phyloP scores from a whole-genome alignment of 2,888 invertebrate species.

The Chaetogeoica ovagalla region DNA sequence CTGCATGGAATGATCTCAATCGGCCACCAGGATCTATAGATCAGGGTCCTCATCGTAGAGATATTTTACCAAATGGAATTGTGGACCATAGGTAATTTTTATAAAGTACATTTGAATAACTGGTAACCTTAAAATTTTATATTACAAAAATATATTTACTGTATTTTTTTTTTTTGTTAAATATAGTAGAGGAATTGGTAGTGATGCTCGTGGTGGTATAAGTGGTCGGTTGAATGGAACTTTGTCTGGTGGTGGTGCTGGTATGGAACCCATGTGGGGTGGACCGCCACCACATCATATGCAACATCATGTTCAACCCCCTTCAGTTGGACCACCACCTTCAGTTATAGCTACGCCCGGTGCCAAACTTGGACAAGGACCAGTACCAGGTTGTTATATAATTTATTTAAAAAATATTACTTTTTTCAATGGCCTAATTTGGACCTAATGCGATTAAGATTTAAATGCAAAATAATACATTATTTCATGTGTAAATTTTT shows the following conservation, averaged over 20 bases:
- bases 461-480: background rate
- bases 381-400: constrained; percentile 50
- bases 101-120: background rate
- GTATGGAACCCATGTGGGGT: constrained; percentile 75
- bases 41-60: constrained; percentile 50
- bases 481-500: background rate
- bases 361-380: constrained; percentile 54
- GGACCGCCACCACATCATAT: constrained; percentile 64
- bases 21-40: constrained; percentile 50
- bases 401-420: constrained; percentile 1
- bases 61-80: constrained; percentile 49
- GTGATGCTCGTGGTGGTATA: constrained; percentile 72
- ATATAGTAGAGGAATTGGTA: constrained; percentile 62
- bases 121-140: background rate
- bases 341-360: constrained; percentile 54
- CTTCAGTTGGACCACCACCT: constrained; percentile 55
- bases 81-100: constrained; percentile 44
- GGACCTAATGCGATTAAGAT: background rate
- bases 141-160: background rate
- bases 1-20: constrained; percentile 52
- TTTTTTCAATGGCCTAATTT: constrained; percentile 55
- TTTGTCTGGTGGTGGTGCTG: constrained; percentile 57
- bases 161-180: constrained; percentile 2
- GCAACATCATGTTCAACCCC: constrained; percentile 55
- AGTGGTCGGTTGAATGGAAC: constrained; percentile 78